Evolutionary conservation across 1,140 invertebrate species (phyloP), one percentile per base, ranked within the genome.

Genomic region (Portunus trituberculatus): DNA sequence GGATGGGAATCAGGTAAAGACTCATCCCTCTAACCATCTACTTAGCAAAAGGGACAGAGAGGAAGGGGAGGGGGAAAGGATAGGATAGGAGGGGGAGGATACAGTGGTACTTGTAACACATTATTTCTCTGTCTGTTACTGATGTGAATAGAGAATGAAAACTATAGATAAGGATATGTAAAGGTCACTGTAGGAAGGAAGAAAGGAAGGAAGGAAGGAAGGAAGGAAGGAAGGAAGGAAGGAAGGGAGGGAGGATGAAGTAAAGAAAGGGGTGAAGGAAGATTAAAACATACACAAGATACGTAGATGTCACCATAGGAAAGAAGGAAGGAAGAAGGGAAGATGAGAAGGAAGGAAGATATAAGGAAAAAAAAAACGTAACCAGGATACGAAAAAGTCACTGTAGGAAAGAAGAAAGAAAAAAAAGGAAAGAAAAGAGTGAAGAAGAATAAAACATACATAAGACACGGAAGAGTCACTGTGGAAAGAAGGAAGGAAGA

Each of bases 121-220:
- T 39, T 39, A 39, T 39, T 6, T 39, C 39, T 39, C 39, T 6
- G 1, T 39, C 1, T 39, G 39, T 39, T 39, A 1, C 39, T 39
- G 39, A 39, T 39, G 6, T 39, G 39, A 39, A 39, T 39, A 39
- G 39, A 39, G 39, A 39, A 39, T 39, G 39, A 39, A 1, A 6
- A 39, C 39, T 39, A 6, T 39, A 6, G 39, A 39, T 39, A 39
- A 39, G 6, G 39, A 39, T 39, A 39, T 6, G 20, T 10, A 59
- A 39, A 39, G 39, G 39, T 2, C 39, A 39, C 39, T 39, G 6
- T 39, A 39, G 39, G 20, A 8, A 76, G 20, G 20, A n/a, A 76
- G 67, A n/a, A n/a, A 76, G 67, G 67, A n/a, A 76, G 67, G 67
- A n/a, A 76, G 67, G 67, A 76, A 76, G 67, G 67, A n/a, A 76